Conservation (phyloP, 2,797 vertebrate genomes). For the Antennarius maculatus region DNA sequence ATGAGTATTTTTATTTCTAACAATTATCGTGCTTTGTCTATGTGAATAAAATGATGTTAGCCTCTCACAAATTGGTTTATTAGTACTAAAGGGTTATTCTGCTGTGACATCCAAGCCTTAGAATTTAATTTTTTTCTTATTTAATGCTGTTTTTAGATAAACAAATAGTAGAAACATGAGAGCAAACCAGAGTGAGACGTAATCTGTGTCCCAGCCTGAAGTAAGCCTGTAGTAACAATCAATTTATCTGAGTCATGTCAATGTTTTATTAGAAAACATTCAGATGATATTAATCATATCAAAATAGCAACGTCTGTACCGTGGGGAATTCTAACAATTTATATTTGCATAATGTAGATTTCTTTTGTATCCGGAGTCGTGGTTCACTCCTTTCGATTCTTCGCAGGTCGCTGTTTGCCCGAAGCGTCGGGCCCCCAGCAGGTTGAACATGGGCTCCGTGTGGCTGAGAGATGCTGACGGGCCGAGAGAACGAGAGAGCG, state of each 20-base stretch:
- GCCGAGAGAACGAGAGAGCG: constrained; percentile 43
- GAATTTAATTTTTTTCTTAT: not conserved
- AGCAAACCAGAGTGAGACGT: not conserved
- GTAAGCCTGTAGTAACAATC: not conserved
- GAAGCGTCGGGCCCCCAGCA: constrained; percentile 9
- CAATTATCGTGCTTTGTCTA: no score
- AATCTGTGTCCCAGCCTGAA: no score
- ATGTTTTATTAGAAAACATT: not conserved
- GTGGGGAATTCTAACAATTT: not conserved
- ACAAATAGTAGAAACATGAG: not conserved
- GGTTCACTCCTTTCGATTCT: not conserved
- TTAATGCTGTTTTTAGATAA: not conserved
- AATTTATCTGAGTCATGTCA: not conserved
- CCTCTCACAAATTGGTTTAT: no score
- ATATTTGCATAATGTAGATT: not conserved
- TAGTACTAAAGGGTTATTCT: constrained; percentile 1
- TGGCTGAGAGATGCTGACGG: constrained; percentile 14
- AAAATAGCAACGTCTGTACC: not conserved
- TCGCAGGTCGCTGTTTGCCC: not conserved
- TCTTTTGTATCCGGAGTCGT: not conserved
- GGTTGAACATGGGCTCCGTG: constrained; percentile 6
- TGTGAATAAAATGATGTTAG: no score
- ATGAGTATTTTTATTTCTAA: not conserved
- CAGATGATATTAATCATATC: not conserved
- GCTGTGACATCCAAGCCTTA: not conserved